Evolutionary conservation across 2,113 vertebrate genomes (phyloP).

Genomic region (Chamaetylas fuelleborni): DNA sequence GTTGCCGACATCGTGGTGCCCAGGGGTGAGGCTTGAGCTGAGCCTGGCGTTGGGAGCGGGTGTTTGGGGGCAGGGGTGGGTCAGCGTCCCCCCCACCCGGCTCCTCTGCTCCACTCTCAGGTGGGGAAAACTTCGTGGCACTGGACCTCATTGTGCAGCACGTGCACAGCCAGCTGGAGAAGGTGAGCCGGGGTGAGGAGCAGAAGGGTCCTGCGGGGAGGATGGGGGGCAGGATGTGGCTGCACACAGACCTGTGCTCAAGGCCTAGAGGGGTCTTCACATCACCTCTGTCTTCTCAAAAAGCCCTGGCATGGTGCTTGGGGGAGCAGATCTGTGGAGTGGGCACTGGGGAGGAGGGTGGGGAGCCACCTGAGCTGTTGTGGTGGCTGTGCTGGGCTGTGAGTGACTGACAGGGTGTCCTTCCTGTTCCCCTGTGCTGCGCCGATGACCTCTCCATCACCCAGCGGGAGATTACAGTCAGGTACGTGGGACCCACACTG

Average conservation of each 20-base stretch:
- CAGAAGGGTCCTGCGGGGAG: not conserved
- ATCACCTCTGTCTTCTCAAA: not conserved
- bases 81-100: accelerated
- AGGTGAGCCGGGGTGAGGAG: constrained; percentile 68
- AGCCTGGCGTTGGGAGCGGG: accelerated
- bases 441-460: constrained; percentile 31
- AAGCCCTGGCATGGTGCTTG: accelerated
- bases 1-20: constrained; percentile 90
- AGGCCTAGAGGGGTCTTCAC: no score
- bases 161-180: constrained; percentile 90
- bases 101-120: constrained; percentile 39
- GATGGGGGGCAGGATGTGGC: not conserved
- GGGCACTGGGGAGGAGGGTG: not conserved
- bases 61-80: not conserved
- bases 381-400: not conserved
- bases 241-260: no score
- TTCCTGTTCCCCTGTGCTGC: not conserved
- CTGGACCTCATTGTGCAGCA: constrained; percentile 90
- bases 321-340: not conserved
- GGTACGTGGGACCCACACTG: constrained; percentile 64
- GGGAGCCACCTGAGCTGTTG: not conserved
- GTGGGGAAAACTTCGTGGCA: constrained; percentile 89
- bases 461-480: constrained; percentile 90
- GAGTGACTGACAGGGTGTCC: constrained; percentile 1
- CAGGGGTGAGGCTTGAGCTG: constrained; percentile 73